A percentile compares a stretch with the other conserved stretches of the same genome.
These are phyloP conservation scores for Tetragonula clypearis DNA, from an alignment of 1,140 invertebrate species.

Conservation along the genomic window DNA sequence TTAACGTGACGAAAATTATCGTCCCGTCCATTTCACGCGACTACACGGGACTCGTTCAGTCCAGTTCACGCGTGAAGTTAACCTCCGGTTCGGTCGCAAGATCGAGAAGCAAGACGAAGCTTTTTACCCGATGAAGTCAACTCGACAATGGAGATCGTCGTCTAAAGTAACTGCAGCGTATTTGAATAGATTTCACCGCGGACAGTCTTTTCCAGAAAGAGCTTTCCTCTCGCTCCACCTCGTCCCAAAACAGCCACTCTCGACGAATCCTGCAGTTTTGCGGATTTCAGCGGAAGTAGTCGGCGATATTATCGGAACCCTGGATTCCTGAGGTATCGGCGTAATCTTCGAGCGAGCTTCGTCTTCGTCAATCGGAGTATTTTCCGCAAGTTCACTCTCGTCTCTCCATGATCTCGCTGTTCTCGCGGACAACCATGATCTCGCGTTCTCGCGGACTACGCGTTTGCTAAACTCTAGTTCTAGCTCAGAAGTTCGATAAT, in stretches of 20 bases:
- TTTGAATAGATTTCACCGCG: constrained; percentile 23
- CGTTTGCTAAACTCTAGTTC: background rate
- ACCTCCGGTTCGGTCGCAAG: background rate
- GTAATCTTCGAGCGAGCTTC: background rate
- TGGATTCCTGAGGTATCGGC: background rate
- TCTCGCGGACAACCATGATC: background rate
- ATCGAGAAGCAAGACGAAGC: background rate
- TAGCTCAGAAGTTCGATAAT: background rate
- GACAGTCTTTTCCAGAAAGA: background rate
- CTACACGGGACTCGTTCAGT: background rate
- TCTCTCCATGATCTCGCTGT: background rate
- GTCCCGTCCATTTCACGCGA: background rate
- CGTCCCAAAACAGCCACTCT: background rate
- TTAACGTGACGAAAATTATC: background rate
- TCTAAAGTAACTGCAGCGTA: background rate
- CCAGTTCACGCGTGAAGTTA: background rate
- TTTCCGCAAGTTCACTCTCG: background rate
- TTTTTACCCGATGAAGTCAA: background rate
- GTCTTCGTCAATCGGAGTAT: background rate
- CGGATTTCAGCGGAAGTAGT: constrained; percentile 1
- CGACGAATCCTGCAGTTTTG: constrained; percentile 31
- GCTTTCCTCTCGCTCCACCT: background rate
- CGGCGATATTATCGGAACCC: background rate
- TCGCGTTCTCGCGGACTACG: too few species aligned
- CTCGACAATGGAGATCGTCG: constrained; percentile 11